A percentile compares a stretch with the other conserved stretches of the same genome.
Evolutionary conservation across 1,140 invertebrate species (phyloP).

Genomic region (Penaeus indicus): DNA sequence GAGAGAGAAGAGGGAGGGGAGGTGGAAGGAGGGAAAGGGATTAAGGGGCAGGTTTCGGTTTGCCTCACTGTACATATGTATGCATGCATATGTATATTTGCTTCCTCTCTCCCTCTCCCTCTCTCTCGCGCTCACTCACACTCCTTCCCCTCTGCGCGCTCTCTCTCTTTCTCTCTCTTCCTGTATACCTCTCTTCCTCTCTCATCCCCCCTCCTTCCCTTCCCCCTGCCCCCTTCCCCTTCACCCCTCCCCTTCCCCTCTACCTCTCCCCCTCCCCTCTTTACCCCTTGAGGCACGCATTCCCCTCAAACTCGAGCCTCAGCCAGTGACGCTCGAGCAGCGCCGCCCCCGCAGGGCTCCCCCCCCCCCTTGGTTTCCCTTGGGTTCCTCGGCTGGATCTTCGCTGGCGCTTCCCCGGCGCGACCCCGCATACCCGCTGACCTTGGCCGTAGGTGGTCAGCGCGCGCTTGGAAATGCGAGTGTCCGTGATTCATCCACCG

Average conservation of each 20-base stretch:
- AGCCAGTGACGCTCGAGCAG: too few species aligned
- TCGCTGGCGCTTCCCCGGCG: too few species aligned
- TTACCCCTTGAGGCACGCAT: not conserved
- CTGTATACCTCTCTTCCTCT: not conserved
- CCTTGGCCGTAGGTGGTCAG: too few species aligned
- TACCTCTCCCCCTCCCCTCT: not conserved
- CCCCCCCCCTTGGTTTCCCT: too few species aligned
- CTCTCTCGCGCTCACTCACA: not conserved
- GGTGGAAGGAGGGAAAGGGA: not conserved
- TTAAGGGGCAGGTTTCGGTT: not conserved
- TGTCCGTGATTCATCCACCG: too few species aligned
- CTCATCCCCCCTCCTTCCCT: not conserved
- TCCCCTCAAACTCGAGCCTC: too few species aligned
- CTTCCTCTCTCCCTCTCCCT: slow-evolving; percentile 23
- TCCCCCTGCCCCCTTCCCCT: not conserved
- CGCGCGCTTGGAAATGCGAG: too few species aligned
- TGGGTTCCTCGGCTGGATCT: too few species aligned
- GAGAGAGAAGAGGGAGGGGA: not conserved
- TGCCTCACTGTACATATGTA: slow-evolving; percentile 2
- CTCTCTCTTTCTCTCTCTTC: not conserved
- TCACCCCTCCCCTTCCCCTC: not conserved
- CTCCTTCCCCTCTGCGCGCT: not conserved
- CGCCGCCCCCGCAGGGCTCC: too few species aligned
- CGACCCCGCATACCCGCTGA: too few species aligned
- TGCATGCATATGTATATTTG: slow-evolving; percentile 13